Evolutionary conservation across 2,797 vertebrate species (phyloP).

Genomic region (Spea hammondii): DNA sequence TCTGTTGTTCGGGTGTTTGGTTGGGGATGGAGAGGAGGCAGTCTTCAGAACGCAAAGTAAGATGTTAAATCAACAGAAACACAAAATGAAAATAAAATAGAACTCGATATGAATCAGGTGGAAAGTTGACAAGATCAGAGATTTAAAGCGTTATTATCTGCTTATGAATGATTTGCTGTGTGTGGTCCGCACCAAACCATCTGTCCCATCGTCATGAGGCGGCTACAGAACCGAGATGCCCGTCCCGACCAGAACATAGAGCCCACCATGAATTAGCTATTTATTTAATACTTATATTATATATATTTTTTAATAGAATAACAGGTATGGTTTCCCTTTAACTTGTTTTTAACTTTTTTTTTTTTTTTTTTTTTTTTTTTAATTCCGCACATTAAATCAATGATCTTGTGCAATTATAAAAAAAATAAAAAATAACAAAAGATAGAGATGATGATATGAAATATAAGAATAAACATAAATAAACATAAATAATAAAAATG

Average conservation of each 20-base stretch:
- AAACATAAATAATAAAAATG: conserved; percentile 3
- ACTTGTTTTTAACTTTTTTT: not conserved
- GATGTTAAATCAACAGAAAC: conserved; percentile 62
- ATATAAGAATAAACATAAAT: too few species aligned
- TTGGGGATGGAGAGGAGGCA: conserved; percentile 77
- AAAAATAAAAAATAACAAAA: conserved; percentile 13
- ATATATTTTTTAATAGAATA: too few species aligned
- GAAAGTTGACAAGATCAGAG: conserved; percentile 4
- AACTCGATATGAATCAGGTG: not conserved
- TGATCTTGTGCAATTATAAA: not conserved
- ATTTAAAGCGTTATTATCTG: not conserved
- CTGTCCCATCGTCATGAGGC: not conserved
- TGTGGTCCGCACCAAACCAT: not conserved
- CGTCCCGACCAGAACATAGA: not conserved
- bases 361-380: not conserved
- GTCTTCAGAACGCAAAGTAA: conserved; percentile 65
- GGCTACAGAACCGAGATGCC: not conserved
- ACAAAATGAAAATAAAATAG: conserved; percentile 47
- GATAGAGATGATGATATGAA: not conserved
- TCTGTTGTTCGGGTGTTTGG: conserved; percentile 69
- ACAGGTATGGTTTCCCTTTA: too few species aligned
- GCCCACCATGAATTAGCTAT: too few species aligned
- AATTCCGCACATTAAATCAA: conserved; percentile 22
- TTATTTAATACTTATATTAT: too few species aligned
- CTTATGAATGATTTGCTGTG: not conserved